Conservation (phyloP, 2,888 invertebrate genomes). For the Drosophila neutralis region DNA sequence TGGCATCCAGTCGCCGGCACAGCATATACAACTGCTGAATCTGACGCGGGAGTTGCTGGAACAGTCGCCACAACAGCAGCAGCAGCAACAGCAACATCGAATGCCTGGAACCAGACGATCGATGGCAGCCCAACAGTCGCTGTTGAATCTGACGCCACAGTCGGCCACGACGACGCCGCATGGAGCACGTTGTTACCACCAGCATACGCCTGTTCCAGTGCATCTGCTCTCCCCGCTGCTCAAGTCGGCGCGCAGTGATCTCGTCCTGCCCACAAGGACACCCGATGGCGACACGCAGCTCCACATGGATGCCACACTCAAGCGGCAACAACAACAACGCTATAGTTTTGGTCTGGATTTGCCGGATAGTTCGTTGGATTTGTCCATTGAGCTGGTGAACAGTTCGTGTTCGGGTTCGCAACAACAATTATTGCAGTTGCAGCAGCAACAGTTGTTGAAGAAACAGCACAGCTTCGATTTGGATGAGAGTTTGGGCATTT, state of each 20-base stretch:
- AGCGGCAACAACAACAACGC: constrained; percentile 41
- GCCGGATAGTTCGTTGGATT: constrained; percentile 83
- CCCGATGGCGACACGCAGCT: constrained; percentile 65
- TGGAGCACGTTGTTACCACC: constrained; percentile 37
- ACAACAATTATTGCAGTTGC: constrained; percentile 63
- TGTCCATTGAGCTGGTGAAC: constrained; percentile 84
- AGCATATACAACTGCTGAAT: constrained; percentile 79
- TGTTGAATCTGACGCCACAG: constrained; percentile 80
- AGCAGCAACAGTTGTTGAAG: constrained; percentile 76
- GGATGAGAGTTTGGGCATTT: constrained; percentile 93
- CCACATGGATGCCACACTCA: constrained; percentile 54
- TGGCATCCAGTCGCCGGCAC: constrained; percentile 67
- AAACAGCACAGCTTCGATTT: constrained; percentile 93
- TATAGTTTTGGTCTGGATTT: constrained; percentile 84
- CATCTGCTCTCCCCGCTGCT: constrained; percentile 67
- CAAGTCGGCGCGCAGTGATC: constrained; percentile 78
- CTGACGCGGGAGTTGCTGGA: constrained; percentile 79
- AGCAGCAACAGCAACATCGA: constrained; percentile 34
- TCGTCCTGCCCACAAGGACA: constrained; percentile 78
- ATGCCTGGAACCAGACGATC: constrained; percentile 43
- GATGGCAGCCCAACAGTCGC: constrained; percentile 48
- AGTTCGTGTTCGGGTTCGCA: constrained; percentile 82
- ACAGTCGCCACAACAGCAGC: constrained; percentile 40
- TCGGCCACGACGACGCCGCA: constrained; percentile 74
- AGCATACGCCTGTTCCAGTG: constrained; percentile 61